These are phyloP conservation scores for Hirtodrosophila trivittata DNA, from an alignment of 2,888 invertebrate species.

Conservation along the genomic window DNA sequence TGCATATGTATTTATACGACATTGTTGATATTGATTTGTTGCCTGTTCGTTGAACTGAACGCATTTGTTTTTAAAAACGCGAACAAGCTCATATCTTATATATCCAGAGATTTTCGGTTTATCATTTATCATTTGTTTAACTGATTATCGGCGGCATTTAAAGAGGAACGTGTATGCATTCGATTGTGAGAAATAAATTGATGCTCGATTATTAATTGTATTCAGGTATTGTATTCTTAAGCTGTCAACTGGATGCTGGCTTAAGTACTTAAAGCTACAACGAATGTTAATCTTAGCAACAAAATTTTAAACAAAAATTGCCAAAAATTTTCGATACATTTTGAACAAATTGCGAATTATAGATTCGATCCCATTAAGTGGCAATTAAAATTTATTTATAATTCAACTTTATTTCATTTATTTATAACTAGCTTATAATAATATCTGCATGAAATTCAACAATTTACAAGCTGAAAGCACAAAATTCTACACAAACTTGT, in stretches of 20 bases:
- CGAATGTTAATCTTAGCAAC: too few relatives aligned
- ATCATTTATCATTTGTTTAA: constrained; percentile 69
- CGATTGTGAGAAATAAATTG: constrained; percentile 68
- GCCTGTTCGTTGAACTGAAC: constrained; percentile 47
- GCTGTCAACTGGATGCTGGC: too few relatives aligned
- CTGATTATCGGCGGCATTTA: constrained; percentile 41
- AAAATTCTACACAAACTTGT: not conserved
- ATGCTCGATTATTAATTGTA: constrained; percentile 46
- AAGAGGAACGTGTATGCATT: constrained; percentile 44
- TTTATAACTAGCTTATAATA: too few relatives aligned
- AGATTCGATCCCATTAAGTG: too few relatives aligned
- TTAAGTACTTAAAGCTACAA: too few relatives aligned
- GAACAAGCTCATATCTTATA: constrained; percentile 15
- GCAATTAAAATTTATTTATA: too few relatives aligned
- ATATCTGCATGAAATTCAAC: not conserved
- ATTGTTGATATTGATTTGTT: constrained; percentile 65
- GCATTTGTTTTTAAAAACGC: constrained; percentile 61
- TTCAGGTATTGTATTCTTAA: constrained; percentile 16
- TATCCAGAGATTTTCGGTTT: constrained; percentile 31
- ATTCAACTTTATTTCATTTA: too few relatives aligned
- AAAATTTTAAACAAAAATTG: too few relatives aligned
- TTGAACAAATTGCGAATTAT: too few relatives aligned
- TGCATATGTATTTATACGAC: constrained; percentile 42
- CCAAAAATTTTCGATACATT: too few relatives aligned
- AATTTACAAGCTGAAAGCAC: constrained; percentile 1